Percentiles rank a stretch among this genome's conserved stretches.
Evolutionary conservation across 2,888 invertebrate species (phyloP).

Genomic region (Chironomus riparius): DNA sequence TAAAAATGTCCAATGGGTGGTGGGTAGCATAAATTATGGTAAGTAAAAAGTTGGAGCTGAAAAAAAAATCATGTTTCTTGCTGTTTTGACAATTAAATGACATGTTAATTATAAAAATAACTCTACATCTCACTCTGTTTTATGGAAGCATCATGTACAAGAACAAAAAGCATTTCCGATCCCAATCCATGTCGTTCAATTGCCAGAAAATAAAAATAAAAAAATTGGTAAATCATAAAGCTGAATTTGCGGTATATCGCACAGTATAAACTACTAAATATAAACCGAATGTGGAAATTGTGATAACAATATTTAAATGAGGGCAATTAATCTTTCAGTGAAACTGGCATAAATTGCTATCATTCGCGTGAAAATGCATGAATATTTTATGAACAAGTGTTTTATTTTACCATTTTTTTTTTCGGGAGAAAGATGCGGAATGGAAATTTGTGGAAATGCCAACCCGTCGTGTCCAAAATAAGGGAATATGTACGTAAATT

Average conservation of each 20-base stretch:
- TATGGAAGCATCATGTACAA: not conserved
- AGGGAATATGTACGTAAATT: no score
- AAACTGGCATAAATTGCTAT: not conserved
- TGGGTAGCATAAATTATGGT: not conserved
- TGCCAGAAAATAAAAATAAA: no score
- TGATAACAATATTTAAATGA: constrained; percentile 13
- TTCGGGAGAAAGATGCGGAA: no score
- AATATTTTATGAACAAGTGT: not conserved
- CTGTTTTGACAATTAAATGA: not conserved
- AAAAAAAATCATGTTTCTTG: not conserved
- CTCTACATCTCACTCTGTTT: not conserved
- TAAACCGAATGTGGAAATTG: not conserved
- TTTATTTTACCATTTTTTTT: no score
- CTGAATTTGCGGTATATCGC: not conserved
- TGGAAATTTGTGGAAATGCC: no score
- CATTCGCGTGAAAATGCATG: not conserved
- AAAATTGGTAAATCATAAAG: not conserved
- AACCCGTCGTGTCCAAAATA: no score
- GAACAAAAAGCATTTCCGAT: not conserved
- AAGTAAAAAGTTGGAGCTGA: not conserved
- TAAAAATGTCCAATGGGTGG: not conserved
- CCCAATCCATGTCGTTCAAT: not conserved
- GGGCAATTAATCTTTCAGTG: constrained; percentile 13
- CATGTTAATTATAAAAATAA: constrained; percentile 1
- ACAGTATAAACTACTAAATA: not conserved